phyloP scores from a whole-genome alignment of 2,888 invertebrate species.

The Trissolcus japonicus region DNA sequence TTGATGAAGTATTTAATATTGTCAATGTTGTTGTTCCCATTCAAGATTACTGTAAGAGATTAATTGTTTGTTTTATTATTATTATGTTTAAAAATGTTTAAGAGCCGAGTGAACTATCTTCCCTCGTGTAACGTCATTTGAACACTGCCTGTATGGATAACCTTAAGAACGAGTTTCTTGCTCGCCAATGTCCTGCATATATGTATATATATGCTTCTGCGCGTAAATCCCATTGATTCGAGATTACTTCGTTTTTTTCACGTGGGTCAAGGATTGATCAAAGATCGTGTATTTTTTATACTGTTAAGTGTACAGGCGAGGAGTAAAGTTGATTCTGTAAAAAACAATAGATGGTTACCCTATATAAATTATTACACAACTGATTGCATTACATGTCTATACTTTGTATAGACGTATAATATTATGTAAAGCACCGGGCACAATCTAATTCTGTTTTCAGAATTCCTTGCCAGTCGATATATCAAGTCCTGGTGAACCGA shows the following conservation, averaged over 20 bases:
- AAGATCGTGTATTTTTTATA: slow-evolving; percentile 62
- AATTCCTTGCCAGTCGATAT: slow-evolving; percentile 67
- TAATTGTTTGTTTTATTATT: slow-evolving; percentile 24
- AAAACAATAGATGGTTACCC: slow-evolving; percentile 38
- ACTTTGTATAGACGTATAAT: slow-evolving; percentile 3
- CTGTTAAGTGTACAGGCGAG: slow-evolving; percentile 8
- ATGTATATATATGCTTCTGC: slow-evolving; percentile 49
- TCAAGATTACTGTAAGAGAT: slow-evolving; percentile 42
- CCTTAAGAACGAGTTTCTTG: slow-evolving; percentile 64
- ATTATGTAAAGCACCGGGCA: slow-evolving; percentile 66
- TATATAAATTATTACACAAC: slow-evolving; percentile 38
- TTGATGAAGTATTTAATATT: slow-evolving; percentile 9
- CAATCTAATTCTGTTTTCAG: slow-evolving; percentile 71
- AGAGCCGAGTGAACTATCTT: slow-evolving; percentile 58
- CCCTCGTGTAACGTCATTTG: slow-evolving; percentile 59
- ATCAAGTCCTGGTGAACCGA: slow-evolving; percentile 71
- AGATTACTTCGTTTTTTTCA: slow-evolving; percentile 59
- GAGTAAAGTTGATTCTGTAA: slow-evolving; percentile 29
- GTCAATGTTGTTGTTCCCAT: slow-evolving; percentile 26
- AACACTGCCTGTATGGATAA: slow-evolving; percentile 59
- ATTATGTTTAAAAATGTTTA: slow-evolving; percentile 39
- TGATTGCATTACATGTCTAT: slow-evolving; percentile 32
- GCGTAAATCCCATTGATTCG: slow-evolving; percentile 54
- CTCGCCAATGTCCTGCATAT: slow-evolving; percentile 41
- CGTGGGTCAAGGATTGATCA: slow-evolving; percentile 61